Evolutionary conservation across 2,113 vertebrate species (phyloP).

Genomic region (Lagopus leucura): DNA sequence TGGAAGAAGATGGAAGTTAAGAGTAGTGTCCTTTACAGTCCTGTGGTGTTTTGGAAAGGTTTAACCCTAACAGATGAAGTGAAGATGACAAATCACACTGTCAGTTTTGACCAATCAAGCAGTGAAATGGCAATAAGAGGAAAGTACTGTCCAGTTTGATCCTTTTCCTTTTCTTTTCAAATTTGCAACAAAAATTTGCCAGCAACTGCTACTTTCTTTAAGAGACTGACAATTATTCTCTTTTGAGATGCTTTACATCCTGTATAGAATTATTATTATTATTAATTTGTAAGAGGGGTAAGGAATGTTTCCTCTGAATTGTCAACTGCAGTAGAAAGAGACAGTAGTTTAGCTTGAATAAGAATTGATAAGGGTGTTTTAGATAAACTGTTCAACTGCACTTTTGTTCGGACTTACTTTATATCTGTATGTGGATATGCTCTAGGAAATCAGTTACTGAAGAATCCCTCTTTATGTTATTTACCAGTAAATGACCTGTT

Average conservation of each 20-base stretch:
- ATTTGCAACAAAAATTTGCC: conserved; percentile 23
- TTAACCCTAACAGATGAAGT: conserved; percentile 58
- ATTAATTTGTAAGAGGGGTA: neutral
- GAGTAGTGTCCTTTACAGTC: neutral
- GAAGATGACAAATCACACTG: conserved; percentile 71
- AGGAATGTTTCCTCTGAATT: neutral
- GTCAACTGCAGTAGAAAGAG: neutral
- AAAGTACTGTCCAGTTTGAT: neutral
- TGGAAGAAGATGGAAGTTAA: neutral
- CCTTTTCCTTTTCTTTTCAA: neutral
- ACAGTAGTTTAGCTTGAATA: neutral
- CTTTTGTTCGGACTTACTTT: neutral
- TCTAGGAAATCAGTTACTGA: neutral
- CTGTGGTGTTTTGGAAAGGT: conserved; percentile 54
- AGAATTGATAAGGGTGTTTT: neutral
- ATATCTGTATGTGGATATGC: neutral
- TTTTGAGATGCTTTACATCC: neutral
- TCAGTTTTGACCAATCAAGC: conserved; percentile 69
- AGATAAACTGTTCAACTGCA: neutral
- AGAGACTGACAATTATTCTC: neutral
- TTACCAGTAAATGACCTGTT: neutral
- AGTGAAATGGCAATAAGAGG: conserved; percentile 21
- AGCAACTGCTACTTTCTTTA: neutral
- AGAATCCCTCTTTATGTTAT: neutral
- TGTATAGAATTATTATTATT: neutral